Conservation (phyloP, 2,113 vertebrate genomes). For the Calonectris borealis region DNA sequence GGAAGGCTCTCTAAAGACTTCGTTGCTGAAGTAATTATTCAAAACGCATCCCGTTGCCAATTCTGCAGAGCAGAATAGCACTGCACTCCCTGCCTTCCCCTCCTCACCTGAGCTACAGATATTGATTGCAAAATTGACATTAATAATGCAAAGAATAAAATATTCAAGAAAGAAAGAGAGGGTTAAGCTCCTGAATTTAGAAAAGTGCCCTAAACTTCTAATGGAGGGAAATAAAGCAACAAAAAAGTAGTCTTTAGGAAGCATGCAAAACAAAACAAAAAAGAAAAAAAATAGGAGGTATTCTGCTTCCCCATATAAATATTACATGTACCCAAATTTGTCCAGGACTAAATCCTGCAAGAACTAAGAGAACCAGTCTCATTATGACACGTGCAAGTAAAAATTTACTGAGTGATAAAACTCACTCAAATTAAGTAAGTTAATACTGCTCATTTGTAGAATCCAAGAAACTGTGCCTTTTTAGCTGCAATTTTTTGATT, state of each 20-base stretch:
- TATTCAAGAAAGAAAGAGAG: neutral
- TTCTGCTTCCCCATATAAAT: neutral
- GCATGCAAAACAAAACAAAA: neutral
- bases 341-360: neutral
- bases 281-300: neutral
- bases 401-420: neutral
- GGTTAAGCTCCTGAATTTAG: neutral
- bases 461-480: neutral
- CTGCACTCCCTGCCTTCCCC: neutral
- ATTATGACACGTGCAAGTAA: fast-evolving
- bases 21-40: neutral
- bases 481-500: neutral
- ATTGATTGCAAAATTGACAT: neutral
- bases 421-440: neutral
- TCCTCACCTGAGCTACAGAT: neutral
- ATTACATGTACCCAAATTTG: fast-evolving
- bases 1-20: neutral
- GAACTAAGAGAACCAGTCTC: neutral
- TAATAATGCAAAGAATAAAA: neutral
- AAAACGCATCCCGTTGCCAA: neutral
- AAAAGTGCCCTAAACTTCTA: neutral
- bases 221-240: neutral
- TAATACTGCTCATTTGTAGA: neutral
- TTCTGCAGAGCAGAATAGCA: neutral
- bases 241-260: neutral